Evolutionary conservation across 2,888 invertebrate species (phyloP), one percentile per base, ranked within the genome.

Genomic region (Ichneumon xanthorius): DNA sequence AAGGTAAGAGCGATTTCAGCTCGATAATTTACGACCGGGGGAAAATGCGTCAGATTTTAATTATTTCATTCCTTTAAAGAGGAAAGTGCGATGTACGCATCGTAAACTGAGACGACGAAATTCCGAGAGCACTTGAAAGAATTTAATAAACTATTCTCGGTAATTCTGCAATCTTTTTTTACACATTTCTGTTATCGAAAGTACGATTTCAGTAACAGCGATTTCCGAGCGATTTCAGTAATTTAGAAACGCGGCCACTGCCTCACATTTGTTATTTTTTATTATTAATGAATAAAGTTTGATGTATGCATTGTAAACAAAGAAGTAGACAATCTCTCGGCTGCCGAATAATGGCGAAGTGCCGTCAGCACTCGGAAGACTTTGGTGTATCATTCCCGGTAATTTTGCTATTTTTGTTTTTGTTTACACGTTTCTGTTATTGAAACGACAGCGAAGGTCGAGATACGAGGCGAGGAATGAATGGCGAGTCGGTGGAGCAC

Each of bases 91-190:
- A 37, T 40, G 19, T 16, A 37, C 22, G 19, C 37, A 58, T 58
- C 22, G 72, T 72, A 40, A 72, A 72, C 55, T 37, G 58, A 37
- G 40, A 40, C 48, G 37, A 37, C 37, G 55, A 71, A 71, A 55
- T 11, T n/a, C 19, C 58, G 26, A 58, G 37, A 22, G 72, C 14
- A 33, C 0, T 58, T 37, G 37, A 6, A 55, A 22, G 22, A 58
- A 37, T 72, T 72, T 58, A 1, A 26, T 26, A 26, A n/a, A n/a
- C n/a, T n/a, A n/a, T n/a, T n/a, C n/a, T n/a, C n/a, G n/a, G n/a
- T n/a, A n/a, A n/a, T n/a, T n/a, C n/a, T n/a, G n/a, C n/a, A n/a
- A n/a, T n/a, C n/a, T n/a, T n/a, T 26, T 26, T 22, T 14, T 7
- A 33, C 45, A 40, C 65, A 7, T 6, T 37, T 37, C 7, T 6